phyloP scores from a whole-genome alignment of 1,140 invertebrate species.

The Pygmarrhopalites habei region DNA sequence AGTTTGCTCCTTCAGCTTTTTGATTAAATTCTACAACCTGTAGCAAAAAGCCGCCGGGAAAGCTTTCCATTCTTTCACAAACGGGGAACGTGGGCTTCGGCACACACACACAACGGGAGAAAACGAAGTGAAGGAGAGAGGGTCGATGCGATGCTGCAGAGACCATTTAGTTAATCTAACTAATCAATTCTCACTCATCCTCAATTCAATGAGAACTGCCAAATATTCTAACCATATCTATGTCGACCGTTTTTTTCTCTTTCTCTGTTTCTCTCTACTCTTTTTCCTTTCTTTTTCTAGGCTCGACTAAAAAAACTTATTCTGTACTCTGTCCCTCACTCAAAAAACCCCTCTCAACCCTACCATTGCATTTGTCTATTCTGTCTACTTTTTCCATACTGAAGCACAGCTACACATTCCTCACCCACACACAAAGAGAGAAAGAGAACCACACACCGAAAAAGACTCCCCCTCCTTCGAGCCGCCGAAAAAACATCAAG shows the following conservation, averaged over 20 bases:
- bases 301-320: too few species aligned
- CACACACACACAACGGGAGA: too few species aligned
- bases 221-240: background rate
- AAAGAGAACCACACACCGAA: too few species aligned
- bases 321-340: too few species aligned
- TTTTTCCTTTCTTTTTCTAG: too few species aligned
- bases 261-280: too few species aligned
- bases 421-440: background rate
- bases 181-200: constrained; percentile 28
- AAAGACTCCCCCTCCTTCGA: too few species aligned
- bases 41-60: constrained; percentile 18
- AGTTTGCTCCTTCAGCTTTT: constrained; percentile 8
- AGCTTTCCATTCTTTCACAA: background rate
- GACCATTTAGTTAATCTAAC: constrained; percentile 28
- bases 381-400: background rate
- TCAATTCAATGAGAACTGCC: constrained; percentile 4
- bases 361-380: too few species aligned
- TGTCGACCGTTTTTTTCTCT: too few species aligned
- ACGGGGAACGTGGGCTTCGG: background rate
- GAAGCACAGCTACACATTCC: background rate
- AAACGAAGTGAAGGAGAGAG: too few species aligned
- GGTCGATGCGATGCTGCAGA: background rate
- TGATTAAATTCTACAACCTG: constrained; percentile 36
- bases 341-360: too few species aligned
- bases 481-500: constrained; percentile 9